Evolutionary conservation across 1,140 invertebrate genomes (phyloP).

Genomic region (Diorhabda carinulata): DNA sequence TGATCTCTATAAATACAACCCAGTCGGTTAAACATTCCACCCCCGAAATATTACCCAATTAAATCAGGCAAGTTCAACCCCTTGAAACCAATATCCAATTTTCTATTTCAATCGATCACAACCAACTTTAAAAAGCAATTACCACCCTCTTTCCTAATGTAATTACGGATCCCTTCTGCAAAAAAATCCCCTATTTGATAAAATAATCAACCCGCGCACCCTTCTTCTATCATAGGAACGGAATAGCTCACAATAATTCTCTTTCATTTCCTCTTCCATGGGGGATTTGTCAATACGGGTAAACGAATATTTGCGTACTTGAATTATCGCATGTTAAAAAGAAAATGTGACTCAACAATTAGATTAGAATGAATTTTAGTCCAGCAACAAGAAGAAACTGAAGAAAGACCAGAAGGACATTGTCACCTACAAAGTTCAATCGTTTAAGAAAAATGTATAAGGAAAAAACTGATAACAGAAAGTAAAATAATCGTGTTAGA

Average conservation of each 20-base stretch:
- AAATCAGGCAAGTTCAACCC: not conserved
- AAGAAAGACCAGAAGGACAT: too few relatives aligned
- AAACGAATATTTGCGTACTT: too few relatives aligned
- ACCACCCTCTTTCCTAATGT: slow-evolving; percentile 11
- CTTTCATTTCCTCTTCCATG: not conserved
- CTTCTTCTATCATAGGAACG: not conserved
- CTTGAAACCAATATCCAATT: slow-evolving; percentile 8
- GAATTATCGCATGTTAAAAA: too few relatives aligned
- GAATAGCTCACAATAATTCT: not conserved
- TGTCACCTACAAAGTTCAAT: too few relatives aligned
- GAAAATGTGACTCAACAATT: too few relatives aligned
- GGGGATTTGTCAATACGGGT: not conserved
- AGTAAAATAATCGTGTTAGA: too few relatives aligned
- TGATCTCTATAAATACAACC: not conserved
- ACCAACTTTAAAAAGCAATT: slow-evolving; percentile 16
- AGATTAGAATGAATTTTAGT: too few relatives aligned
- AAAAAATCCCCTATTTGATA: slow-evolving; percentile 15
- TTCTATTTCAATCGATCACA: slow-evolving; percentile 10
- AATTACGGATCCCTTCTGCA: slow-evolving; percentile 12
- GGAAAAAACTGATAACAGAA: too few relatives aligned
- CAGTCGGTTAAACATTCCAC: not conserved
- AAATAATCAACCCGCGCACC: slow-evolving; percentile 5
- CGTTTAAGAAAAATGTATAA: too few relatives aligned
- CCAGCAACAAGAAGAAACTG: too few relatives aligned
- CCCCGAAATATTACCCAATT: not conserved